phyloP scores from a whole-genome alignment of 2,797 vertebrate genomes.

The Hemibagrus guttatus region DNA sequence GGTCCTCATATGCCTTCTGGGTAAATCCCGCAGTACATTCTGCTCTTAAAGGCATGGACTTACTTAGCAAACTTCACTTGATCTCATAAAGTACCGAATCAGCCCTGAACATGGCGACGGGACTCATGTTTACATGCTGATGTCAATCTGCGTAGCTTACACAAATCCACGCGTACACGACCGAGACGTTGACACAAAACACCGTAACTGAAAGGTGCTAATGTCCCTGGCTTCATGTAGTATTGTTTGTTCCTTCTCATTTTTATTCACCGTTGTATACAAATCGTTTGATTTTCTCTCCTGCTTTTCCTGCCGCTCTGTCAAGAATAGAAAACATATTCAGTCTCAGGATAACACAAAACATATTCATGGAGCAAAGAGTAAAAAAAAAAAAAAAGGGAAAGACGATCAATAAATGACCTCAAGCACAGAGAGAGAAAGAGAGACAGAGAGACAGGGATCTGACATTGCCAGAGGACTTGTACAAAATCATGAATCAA shows the following conservation, averaged over 20 bases:
- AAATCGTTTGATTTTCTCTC: slow-evolving; percentile 9
- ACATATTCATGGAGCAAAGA: slow-evolving; percentile 37
- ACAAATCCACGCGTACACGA: background rate
- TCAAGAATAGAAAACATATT: slow-evolving; percentile 43
- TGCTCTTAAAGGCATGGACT: background rate
- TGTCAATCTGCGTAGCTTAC: background rate
- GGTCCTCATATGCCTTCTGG: background rate
- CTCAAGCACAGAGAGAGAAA: slow-evolving; percentile 40
- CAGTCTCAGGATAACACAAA: slow-evolving; percentile 36
- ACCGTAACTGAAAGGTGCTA: too few relatives aligned
- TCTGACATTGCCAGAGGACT: slow-evolving; percentile 53
- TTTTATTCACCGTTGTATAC: slow-evolving; percentile 19
- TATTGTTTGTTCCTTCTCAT: background rate
- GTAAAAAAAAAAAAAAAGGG: slow-evolving; percentile 10
- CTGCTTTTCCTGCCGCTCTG: slow-evolving; percentile 10
- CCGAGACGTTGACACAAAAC: background rate
- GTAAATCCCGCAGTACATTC: background rate
- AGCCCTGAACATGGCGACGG: background rate
- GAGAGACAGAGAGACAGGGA: slow-evolving; percentile 29
- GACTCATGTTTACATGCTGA: background rate
- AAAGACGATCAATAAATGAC: slow-evolving; percentile 49
- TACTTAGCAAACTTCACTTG: background rate
- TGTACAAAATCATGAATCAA: slow-evolving; percentile 42
- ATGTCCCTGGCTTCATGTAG: background rate
- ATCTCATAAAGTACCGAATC: background rate